Conservation (phyloP, 2,888 invertebrate species). For the Hetaerina titia region DNA sequence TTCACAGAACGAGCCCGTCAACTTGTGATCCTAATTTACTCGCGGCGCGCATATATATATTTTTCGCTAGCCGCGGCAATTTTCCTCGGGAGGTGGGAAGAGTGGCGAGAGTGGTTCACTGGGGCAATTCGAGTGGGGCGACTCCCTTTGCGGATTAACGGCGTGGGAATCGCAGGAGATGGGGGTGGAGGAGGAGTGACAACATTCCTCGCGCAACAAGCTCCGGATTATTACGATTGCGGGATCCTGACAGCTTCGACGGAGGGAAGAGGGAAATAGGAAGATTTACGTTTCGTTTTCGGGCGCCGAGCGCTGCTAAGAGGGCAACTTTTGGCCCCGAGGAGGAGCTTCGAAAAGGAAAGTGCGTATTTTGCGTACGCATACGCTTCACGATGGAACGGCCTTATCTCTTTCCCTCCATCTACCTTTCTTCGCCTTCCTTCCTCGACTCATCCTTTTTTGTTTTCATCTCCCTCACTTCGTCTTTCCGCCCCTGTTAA, state of each 20-base stretch:
- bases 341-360: not conserved
- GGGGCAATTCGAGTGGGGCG: not conserved
- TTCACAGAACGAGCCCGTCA: not conserved
- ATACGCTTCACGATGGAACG: not conserved
- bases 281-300: not conserved
- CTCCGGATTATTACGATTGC: not conserved
- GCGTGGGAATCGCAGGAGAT: not conserved
- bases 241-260: not conserved
- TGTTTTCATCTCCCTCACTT: not conserved
- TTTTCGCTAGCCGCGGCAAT: not conserved
- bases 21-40: slow-evolving; percentile 28
- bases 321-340: not conserved
- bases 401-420: not conserved
- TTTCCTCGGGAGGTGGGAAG: not conserved
- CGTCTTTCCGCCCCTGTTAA: not conserved
- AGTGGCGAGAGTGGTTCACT: not conserved
- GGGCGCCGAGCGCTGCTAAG: not conserved
- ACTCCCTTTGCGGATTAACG: not conserved
- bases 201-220: slow-evolving; percentile 18
- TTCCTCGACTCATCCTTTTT: slow-evolving; percentile 11
- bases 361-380: not conserved
- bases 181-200: not conserved
- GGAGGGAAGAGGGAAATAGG: not conserved
- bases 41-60: not conserved
- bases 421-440: not conserved